Conservation (phyloP, 2,113 vertebrate genomes). For the Ovis aries region ARS-UI_Ramb_v3.0 NC_056067.1:34022501-34023000, state of each 20-base stretch:
- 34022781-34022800: not conserved
- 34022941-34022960: not conserved
- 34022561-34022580: not conserved
- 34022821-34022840: not conserved
- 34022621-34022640: not conserved
- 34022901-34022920: not conserved
- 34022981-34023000: not conserved
- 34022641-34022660: not conserved
- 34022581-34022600: not conserved
- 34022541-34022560: conserved; percentile 18
- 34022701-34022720: not conserved
- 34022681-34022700: not conserved
- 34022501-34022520: not conserved
- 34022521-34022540: conserved; percentile 60
- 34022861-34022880: not conserved
- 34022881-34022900: not conserved
- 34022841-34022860: not conserved
- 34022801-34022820: not conserved
- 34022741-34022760: not conserved
- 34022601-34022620: not conserved
- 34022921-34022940: not conserved
- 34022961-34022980: not conserved
- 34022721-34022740: not conserved
- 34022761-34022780: not conserved
- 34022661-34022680: not conserved